Percentiles rank a stretch among this genome's conserved stretches.
phyloP scores from a whole-genome alignment of 1,140 invertebrate genomes.

The Idris sp. region DNA sequence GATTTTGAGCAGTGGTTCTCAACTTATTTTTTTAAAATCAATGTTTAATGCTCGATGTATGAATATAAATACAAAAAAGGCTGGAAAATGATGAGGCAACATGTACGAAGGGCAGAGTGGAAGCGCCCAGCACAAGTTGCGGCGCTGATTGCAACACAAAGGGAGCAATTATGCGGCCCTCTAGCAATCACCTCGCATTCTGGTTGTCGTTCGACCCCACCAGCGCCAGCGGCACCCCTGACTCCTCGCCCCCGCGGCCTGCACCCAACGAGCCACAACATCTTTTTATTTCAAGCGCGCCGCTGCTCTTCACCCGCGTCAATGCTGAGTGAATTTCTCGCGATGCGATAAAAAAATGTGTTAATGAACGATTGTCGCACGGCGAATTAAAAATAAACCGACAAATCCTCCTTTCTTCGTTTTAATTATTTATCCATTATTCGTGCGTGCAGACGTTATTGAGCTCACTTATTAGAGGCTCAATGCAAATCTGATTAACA shows the following conservation, averaged over 20 bases:
- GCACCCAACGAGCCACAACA: slow-evolving; percentile 66
- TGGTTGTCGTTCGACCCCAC: slow-evolving; percentile 75
- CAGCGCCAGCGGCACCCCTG: slow-evolving; percentile 40
- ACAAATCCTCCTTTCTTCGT: slow-evolving; percentile 65
- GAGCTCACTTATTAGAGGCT: slow-evolving; percentile 46
- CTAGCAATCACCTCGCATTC: slow-evolving; percentile 79
- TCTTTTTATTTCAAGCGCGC: slow-evolving; percentile 75
- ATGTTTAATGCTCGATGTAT: slow-evolving; percentile 8
- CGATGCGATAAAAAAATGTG: slow-evolving; percentile 75
- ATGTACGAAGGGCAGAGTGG: slow-evolving; percentile 48
- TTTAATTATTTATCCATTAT: slow-evolving; percentile 50
- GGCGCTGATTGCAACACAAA: slow-evolving; percentile 79
- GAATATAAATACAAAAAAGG: slow-evolving; percentile 39
- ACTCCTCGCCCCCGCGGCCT: too few relatives aligned
- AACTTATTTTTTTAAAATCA: neutral
- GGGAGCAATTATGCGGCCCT: slow-evolving; percentile 79
- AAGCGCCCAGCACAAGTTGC: slow-evolving; percentile 74
- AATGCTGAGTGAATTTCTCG: slow-evolving; percentile 60
- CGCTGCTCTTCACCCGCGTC: slow-evolving; percentile 55
- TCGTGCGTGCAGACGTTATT: slow-evolving; percentile 44
- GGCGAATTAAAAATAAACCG: slow-evolving; percentile 68
- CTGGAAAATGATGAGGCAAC: slow-evolving; percentile 35
- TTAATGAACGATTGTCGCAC: slow-evolving; percentile 77
- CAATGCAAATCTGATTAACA: slow-evolving; percentile 54
- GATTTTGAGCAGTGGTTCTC: slow-evolving; percentile 5